Percentiles rank a stretch among this genome's conserved stretches.
phyloP scores from a whole-genome alignment of 2,113 vertebrate genomes.

The Alouatta palliata region DNA sequence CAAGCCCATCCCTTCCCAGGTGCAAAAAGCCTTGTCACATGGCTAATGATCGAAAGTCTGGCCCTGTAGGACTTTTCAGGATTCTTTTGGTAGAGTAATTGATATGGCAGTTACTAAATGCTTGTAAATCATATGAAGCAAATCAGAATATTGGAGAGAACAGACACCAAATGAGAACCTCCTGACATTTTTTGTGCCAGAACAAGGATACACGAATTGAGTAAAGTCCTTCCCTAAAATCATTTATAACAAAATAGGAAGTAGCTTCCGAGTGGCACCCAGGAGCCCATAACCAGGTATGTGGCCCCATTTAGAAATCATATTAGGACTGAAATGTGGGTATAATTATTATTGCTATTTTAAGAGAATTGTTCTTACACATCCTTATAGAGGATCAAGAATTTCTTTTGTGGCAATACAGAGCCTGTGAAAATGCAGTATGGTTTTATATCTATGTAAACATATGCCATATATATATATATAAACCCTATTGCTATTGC shows the following conservation, averaged over 20 bases:
- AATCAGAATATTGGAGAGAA: neutral
- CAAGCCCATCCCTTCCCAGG: neutral
- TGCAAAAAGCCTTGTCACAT: neutral
- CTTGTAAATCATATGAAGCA: neutral
- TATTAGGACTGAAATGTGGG: neutral
- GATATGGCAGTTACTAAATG: neutral
- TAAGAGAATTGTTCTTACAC: conserved; percentile 15
- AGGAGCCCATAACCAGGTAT: neutral
- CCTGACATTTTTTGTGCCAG: neutral
- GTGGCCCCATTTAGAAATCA: neutral
- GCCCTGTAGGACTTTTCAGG: neutral
- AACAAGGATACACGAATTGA: neutral
- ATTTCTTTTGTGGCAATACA: neutral
- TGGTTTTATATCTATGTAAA: neutral
- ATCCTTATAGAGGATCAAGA: neutral
- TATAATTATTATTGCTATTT: conserved; percentile 11
- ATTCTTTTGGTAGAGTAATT: neutral
- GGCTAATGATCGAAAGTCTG: neutral
- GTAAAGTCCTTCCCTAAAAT: neutral
- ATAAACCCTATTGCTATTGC: neutral
- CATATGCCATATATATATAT: neutral
- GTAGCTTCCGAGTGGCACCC: neutral
- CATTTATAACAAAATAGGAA: neutral
- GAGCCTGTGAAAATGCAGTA: neutral
- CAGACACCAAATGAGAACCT: neutral